Conservation (phyloP, 2,113 vertebrate genomes). For the Todiramphus chloris region DNA sequence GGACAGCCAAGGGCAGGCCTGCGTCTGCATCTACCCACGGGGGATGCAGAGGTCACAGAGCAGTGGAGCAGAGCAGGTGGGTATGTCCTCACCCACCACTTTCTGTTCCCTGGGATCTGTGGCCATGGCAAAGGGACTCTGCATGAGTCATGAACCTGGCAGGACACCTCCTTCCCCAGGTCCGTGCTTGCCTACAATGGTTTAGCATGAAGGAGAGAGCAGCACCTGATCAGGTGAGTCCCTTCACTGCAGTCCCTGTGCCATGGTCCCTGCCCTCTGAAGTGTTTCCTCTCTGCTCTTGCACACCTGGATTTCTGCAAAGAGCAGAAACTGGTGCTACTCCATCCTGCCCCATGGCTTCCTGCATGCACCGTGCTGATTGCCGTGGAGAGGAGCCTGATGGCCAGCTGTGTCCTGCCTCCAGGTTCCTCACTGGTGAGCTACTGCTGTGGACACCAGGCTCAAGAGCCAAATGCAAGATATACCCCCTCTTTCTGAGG, state of each 20-base stretch:
- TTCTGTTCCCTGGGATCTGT: background rate
- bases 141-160: background rate
- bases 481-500: background rate
- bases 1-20: background rate
- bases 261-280: background rate
- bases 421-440: background rate
- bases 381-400: background rate
- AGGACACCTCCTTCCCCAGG: background rate
- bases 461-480: background rate
- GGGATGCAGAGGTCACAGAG: background rate
- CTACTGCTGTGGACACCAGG: background rate
- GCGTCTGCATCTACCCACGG: fast-evolving
- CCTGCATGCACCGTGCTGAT: fast-evolving
- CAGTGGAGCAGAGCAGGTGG: background rate
- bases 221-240: background rate
- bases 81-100: background rate
- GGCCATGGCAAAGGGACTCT: background rate
- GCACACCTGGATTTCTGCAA: background rate
- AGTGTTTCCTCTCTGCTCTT: background rate
- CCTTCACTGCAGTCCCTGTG: background rate
- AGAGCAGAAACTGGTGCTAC: background rate
- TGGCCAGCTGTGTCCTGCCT: background rate
- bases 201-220: background rate
- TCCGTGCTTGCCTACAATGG: background rate
- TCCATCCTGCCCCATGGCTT: background rate